Base-by-base conservation (phyloP, 1,140 invertebrate genomes). In the Arion vulgaris region DNA sequence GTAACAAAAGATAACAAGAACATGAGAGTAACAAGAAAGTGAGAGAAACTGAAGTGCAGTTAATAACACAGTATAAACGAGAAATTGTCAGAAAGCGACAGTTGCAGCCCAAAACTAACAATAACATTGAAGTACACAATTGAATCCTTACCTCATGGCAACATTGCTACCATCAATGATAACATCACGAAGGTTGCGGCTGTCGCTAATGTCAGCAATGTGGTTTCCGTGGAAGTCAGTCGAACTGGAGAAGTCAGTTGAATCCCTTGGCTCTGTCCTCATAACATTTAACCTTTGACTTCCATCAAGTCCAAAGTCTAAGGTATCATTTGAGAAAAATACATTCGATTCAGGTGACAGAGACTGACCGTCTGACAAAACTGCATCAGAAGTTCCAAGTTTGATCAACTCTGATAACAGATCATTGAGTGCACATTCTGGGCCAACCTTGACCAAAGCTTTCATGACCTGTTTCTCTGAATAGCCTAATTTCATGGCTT, bases 401-500 rank as follows among this genome's bases (percentile, higher is more conserved):
- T 39, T 92, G 9, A 94, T 94, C 68, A 95, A 89, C 89, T 95
- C 94, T 15, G 95, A 96, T 28, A 99, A 90, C 0, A 98, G 93
- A 88, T 98, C 96, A 90, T 98, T 97, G 85, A 97, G 95, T 26
- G 80, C 75, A 34, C 78, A 83, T 36, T 71, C 94, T 0, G 95
- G 94, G 0, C 97, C 97, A 0, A 98, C 91, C 88, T 96, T 96
- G 74, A 95, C 94, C 23, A 98, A 90, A 0, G 96, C 98, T 0
- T 95, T 95, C 86, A 96, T 95, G 0, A 98, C 96, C 76, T 97
- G 94, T 45, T 94, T 92, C 87, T 99, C 97, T 0, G 96, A 96
- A 92, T 98, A 99, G 19, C 98, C 98, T 62, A 98, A 93, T 92
- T 98, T 98, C 41, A 97, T 92, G 0, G 95, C 96, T 88, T 97